Conservation (phyloP, 2,797 vertebrate genomes). For the Huso huso region DNA sequence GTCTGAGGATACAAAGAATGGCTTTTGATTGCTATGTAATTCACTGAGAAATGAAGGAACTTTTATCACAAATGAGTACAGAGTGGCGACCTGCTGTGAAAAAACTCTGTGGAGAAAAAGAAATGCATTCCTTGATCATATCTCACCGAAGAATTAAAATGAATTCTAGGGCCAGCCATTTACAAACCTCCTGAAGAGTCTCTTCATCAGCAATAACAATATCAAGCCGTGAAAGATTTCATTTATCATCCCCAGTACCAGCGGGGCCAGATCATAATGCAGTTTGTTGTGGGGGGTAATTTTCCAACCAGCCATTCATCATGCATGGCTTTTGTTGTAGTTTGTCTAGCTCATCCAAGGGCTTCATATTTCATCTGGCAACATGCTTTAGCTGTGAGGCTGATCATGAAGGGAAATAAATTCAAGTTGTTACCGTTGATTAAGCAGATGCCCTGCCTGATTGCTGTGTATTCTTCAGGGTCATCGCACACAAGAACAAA, state of each 20-base stretch:
- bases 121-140: too few relatives aligned
- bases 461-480: background rate
- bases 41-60: too few relatives aligned
- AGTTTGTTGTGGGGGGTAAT: slow-evolving; percentile 43
- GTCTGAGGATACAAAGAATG: too few relatives aligned
- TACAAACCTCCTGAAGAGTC: background rate
- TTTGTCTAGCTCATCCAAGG: slow-evolving; percentile 36
- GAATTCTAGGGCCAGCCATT: background rate
- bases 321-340: slow-evolving; percentile 24
- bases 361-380: slow-evolving; percentile 34
- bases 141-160: too few relatives aligned
- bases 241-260: slow-evolving; percentile 27
- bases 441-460: slow-evolving; percentile 13
- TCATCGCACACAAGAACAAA: background rate
- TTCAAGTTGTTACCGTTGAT: slow-evolving; percentile 18
- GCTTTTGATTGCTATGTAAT: too few relatives aligned
- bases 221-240: slow-evolving; percentile 31
- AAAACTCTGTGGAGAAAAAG: too few relatives aligned
- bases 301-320: slow-evolving; percentile 37
- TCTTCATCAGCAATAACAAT: slow-evolving; percentile 19
- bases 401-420: slow-evolving; percentile 28
- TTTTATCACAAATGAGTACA: too few relatives aligned
- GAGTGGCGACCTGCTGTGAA: too few relatives aligned
- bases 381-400: slow-evolving; percentile 23
- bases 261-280: slow-evolving; percentile 33